Evolutionary conservation across 2,888 invertebrate species (phyloP), one percentile per base, ranked within the genome.

Genomic region (Bimastos eiseni): DNA sequence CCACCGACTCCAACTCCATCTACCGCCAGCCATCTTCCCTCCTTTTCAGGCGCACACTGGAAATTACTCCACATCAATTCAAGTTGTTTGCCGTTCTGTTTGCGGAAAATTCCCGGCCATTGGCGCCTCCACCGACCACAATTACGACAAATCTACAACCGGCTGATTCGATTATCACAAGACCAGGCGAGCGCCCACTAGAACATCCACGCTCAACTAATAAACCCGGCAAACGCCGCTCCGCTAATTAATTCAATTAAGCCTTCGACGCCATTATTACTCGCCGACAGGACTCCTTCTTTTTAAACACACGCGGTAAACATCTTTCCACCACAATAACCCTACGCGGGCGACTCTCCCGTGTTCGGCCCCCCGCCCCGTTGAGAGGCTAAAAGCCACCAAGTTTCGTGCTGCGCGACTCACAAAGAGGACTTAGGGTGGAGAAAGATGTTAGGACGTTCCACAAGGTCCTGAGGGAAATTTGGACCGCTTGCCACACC

Each of bases 301-400:
- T 70, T 70, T 70, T 70, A 70, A 70, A 70, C 70, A 70, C 70
- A n/a, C 70, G 70, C 5, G n/a, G n/a, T n/a, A n/a, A 11, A 70
- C 70, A 70, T 70, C 70, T 70, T n/a, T 70, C 70, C 70, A 70
- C n/a, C 70, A 70, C 70, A 70, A 70, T 70, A 70, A n/a, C 70
- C n/a, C 30, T 3, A 30, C 70, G 30, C 70, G 70, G 70, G 24
- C 24, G 24, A 21, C 6, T 49, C 49, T 24, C 49, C n/a, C n/a
- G n/a, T n/a, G n/a, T n/a, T n/a, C n/a, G n/a, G n/a, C n/a, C n/a
- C n/a, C n/a, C n/a, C n/a, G n/a, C n/a, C n/a, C n/a, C n/a, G n/a
- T n/a, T n/a, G n/a, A n/a, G n/a, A n/a, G n/a, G n/a, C n/a, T n/a
- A n/a, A n/a, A n/a, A n/a, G n/a, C n/a, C 49, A 24, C 49, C 49